Evolutionary conservation across 1,140 invertebrate genomes (phyloP), one percentile per base, ranked within the genome.

Genomic region (Portunus trituberculatus): DNA sequence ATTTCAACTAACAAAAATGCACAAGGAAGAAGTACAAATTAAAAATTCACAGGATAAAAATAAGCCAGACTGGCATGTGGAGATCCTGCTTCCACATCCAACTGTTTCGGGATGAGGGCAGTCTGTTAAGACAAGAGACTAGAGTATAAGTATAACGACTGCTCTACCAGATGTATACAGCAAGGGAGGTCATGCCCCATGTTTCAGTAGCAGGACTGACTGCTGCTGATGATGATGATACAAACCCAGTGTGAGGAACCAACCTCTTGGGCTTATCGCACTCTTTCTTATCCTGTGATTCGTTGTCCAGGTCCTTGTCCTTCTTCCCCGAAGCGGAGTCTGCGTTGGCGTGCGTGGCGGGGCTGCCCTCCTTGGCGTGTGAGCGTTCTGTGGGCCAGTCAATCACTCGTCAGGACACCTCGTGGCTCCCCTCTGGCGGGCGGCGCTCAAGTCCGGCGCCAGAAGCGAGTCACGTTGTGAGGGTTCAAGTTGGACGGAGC

Each of bases 251-350:
- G 92, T 92, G 94, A 95, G 94, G 94, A 95, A 95, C 94, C 94
- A 95, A 95, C 94, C 94, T 95, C 94, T 95, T 95, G 94, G 94
- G 94, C 94, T 95, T 95, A 92, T 95, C 91, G 94, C 84, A 92
- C 76, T 92, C 91, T 95, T 95, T 95, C 90, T 92, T 92, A 92
- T 95, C 94, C 90, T 95, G 83, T 45, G 94, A 95, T 82, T 95
- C 94, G 91, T 29, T 95, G 91, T 91, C 87, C 88, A 89, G 46
- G 32, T 48, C 52, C 52, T 59, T 89, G 93, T 90, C 88, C 87
- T 94, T 91, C 88, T 94, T 94, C 59, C 88, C 88, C 87, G 82
- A 46, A 4, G 83, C 59, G 59, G 88, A 90, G 88, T 90, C 94
- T 93, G 94, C 94, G 90, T 46, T 88, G 84, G 46, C 94, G 89